Evolutionary conservation across 2,888 invertebrate species (phyloP), one percentile per base, ranked within the genome.

Genomic region (Cynaeus angustus): DNA sequence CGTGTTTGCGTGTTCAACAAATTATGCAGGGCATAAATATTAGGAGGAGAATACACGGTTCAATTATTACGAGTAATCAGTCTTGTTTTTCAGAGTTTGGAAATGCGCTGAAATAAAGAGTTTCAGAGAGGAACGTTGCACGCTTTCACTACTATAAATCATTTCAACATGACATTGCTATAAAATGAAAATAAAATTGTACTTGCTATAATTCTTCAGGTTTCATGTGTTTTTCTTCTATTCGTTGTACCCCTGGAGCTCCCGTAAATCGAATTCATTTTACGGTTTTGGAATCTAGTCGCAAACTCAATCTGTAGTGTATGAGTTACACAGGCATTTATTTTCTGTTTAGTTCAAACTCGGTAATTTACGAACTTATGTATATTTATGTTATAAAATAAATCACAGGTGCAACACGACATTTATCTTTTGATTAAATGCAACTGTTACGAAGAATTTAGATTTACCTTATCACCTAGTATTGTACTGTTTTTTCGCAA

Each of bases 161-260:
- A 80, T 78, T 73, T 71, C 72, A 68, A 75, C 76, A 75, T 80
- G 80, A 80, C 80, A 74, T 72, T 71, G 75, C 76, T 74, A 79
- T 80, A 79, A 80, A 80, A 80, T 72, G 74, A 75, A 77, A 80
- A 78, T 78, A 78, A 77, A 80, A 79, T 78, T 78, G 74, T 72
- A 76, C 76, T 74, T 74, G 75, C 76, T 74, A 78, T 80, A 79
- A 78, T 78, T 77, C 76, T 77, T 76, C 73, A 62, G 70, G 75
- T 73, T 75, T 70, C 74, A 72, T 72, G 71, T 72, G 73, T 55
- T 55, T 55, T 55, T 55, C 55, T 37, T 53, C 14, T 14, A 37
- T 53, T 38, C 53, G 38, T 14, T 41, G 12, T 41, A 14, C 37
- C 30, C 55, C 38, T 16, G 21, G 7, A 50, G 21, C 48, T 16